Evolutionary conservation across 2,888 invertebrate species (phyloP).

Genomic region (Sarcophaga rosellei): DNA sequence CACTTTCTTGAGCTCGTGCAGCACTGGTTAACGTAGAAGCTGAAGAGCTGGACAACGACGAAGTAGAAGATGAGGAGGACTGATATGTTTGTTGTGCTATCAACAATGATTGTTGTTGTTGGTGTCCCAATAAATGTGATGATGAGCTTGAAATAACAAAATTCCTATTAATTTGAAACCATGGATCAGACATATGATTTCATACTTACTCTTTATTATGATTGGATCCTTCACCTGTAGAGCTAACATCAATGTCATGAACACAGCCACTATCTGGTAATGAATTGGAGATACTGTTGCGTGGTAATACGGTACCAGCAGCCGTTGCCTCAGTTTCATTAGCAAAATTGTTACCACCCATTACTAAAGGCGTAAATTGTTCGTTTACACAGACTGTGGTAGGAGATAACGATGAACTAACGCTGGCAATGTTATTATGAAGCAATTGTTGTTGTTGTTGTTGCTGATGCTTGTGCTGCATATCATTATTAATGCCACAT

Average conservation of each 20-base stretch:
- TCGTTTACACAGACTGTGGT: slow-evolving; percentile 46
- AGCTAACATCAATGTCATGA: slow-evolving; percentile 6
- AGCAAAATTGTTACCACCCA: slow-evolving; percentile 1
- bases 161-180: neutral
- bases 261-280: slow-evolving; percentile 39
- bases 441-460: slow-evolving; percentile 40
- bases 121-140: slow-evolving; percentile 65
- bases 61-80: slow-evolving; percentile 46
- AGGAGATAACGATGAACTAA: slow-evolving; percentile 40
- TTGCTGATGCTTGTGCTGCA: slow-evolving; percentile 38
- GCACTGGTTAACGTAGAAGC: slow-evolving; percentile 36
- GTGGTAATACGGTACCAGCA: neutral
- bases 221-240: slow-evolving; percentile 10
- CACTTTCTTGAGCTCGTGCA: slow-evolving; percentile 9
- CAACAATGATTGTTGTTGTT: slow-evolving; percentile 54
- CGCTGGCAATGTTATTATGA: neutral
- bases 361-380: slow-evolving; percentile 18
- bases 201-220: slow-evolving; percentile 42
- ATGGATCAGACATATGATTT: neutral
- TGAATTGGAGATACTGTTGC: slow-evolving; percentile 38
- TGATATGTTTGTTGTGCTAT: slow-evolving; percentile 49
- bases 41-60: slow-evolving; percentile 31
- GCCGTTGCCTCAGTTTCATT: slow-evolving; percentile 10
- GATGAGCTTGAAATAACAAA: slow-evolving; percentile 45
- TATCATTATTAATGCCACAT: slow-evolving; percentile 39